These are phyloP conservation scores for Drosophila neocordata DNA, from an alignment of 1,140 invertebrate species.

Conservation along the genomic window DNA sequence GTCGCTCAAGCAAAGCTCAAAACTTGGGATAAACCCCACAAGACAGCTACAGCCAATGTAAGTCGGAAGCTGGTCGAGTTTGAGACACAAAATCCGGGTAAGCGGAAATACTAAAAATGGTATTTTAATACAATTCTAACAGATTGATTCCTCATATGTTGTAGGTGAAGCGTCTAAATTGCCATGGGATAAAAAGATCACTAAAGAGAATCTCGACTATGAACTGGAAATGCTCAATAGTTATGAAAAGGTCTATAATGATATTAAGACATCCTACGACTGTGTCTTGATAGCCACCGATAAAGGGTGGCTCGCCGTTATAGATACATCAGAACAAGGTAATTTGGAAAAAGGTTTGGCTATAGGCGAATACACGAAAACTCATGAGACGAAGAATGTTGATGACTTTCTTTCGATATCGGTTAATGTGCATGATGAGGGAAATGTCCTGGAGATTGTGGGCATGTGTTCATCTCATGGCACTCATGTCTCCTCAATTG, in stretches of 20 bases:
- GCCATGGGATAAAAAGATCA: constrained; percentile 88
- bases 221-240: constrained; percentile 92
- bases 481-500: constrained; percentile 98
- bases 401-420: constrained; percentile 95
- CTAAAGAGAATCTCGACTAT: constrained; percentile 95
- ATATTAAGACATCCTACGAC: constrained; percentile 95
- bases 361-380: constrained; percentile 93
- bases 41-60: constrained; percentile 90
- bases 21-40: constrained; percentile 93
- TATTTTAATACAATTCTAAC: background rate
- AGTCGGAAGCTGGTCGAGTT: constrained; percentile 89
- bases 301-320: constrained; percentile 87
- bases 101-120: background rate
- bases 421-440: constrained; percentile 96
- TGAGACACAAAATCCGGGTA: constrained; percentile 85
- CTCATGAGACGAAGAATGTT: constrained; percentile 91
- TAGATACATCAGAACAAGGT: constrained; percentile 84
- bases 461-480: constrained; percentile 96
- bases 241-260: constrained; percentile 94
- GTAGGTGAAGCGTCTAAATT: constrained; percentile 62
- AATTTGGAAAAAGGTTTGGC: constrained; percentile 89
- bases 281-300: constrained; percentile 94
- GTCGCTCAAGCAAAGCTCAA: constrained; percentile 92
- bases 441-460: constrained; percentile 96
- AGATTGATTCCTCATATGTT: background rate